Base-by-base conservation (phyloP, 2,797 vertebrate species). In the Macropus fuliginosus region DNA sequence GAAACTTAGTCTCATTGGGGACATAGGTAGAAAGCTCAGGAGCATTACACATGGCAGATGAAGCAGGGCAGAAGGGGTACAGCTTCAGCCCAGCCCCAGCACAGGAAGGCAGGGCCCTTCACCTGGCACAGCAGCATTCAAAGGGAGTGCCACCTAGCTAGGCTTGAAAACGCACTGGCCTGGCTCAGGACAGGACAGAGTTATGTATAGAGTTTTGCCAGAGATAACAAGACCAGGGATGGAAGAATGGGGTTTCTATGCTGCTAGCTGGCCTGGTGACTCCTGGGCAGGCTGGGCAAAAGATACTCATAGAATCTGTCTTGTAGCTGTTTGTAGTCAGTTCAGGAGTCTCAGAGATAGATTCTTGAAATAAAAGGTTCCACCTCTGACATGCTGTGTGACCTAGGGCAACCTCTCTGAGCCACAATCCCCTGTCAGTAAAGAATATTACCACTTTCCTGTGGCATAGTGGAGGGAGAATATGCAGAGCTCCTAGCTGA, bases 171-270 rank as follows among this genome's bases (percentile, higher is more conserved):
- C 46, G 34, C 54, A 4, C 0, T 56, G 94, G 93, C 28, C 14
- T 92, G 27, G 62, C 94, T 24, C 31, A 54, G 93, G 95, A 94
- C 62, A 94, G 96, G 98, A 95, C 94, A 59, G 93, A 55, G 90
- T 34, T 34, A 55, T 14, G 12, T 14, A 54, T 29, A 91, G 90
- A 29, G 50, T 29, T 29, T 28, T 52, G 52, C 27, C 90, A 91
- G 90, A n/a, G 34, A 91, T 74, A 29, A 8, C 0, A 0, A 27
- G 57, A 54, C 96, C 95, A 81, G 91, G 91, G 87, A 2, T 1
- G 54, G 95, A 97, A 97, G 98, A 97, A 97, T 96, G 93, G 94
- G 34, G 46, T 91, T 94, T 96, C 97, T 98, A 93, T 98, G 56
- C 87, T 13, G 93, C 96, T 97, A 97, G 97, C 97, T 97, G 74